Evolutionary conservation across 1,140 invertebrate species (phyloP).

Genomic region (Cherax destructor): DNA sequence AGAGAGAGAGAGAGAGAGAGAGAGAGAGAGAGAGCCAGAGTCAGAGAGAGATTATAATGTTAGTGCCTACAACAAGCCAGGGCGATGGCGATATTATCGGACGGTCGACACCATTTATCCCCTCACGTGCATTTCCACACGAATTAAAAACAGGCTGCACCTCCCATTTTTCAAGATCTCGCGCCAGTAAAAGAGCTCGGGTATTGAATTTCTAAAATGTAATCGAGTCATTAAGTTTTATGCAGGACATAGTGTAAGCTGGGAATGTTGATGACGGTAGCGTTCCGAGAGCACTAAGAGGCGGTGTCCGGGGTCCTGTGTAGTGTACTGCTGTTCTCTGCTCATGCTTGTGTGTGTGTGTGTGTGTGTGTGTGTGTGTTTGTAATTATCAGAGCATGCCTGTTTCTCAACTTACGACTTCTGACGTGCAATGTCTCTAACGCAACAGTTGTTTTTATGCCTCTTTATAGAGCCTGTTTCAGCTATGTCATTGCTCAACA

Average conservation of each 20-base stretch:
- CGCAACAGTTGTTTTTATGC: too few species aligned
- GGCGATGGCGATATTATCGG: not conserved
- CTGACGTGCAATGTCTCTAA: too few species aligned
- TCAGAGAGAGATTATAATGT: slow-evolving; percentile 4
- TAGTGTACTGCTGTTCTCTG: not conserved
- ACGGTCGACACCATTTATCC: not conserved
- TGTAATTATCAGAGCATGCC: not conserved
- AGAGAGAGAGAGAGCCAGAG: slow-evolving; percentile 6
- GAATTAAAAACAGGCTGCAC: slow-evolving; percentile 6
- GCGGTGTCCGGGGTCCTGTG: not conserved
- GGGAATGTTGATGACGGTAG: slow-evolving; percentile 48
- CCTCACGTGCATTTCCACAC: not conserved
- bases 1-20: slow-evolving; percentile 23
- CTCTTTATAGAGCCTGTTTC: too few species aligned
- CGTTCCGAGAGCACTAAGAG: not conserved
- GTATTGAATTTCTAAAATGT: slow-evolving; percentile 67
- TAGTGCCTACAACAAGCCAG: not conserved
- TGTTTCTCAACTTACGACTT: too few species aligned
- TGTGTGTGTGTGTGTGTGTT: slow-evolving; percentile 6
- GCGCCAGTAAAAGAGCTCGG: slow-evolving; percentile 17
- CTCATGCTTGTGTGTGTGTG: slow-evolving; percentile 7
- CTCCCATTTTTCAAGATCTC: slow-evolving; percentile 13
- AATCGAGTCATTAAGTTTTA: slow-evolving; percentile 67
- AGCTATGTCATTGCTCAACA: too few species aligned
- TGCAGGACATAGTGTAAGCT: slow-evolving; percentile 59